Evolutionary conservation across 2,888 invertebrate genomes (phyloP).

Genomic region (Meloe dianella): DNA sequence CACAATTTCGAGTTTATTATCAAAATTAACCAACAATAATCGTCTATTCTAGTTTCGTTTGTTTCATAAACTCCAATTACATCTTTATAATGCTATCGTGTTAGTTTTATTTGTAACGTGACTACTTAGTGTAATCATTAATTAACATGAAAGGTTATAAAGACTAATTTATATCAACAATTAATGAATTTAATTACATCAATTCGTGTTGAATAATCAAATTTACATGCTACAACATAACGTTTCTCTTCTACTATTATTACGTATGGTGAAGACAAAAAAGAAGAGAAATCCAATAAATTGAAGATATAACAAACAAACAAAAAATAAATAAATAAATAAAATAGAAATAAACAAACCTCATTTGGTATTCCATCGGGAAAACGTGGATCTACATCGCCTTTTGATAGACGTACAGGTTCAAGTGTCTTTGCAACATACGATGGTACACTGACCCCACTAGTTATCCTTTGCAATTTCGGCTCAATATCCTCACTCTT

Average conservation of each 20-base stretch:
- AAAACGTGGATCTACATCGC: constrained; percentile 61
- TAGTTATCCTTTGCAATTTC: constrained; percentile 49
- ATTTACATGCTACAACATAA: not conserved
- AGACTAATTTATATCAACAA: not conserved
- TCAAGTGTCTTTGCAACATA: constrained; percentile 61
- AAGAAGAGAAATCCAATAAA: too few relatives aligned
- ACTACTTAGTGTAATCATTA: not conserved
- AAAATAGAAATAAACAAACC: constrained; percentile 43
- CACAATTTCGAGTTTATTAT: not conserved
- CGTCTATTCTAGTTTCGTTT: not conserved
- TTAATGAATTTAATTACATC: not conserved
- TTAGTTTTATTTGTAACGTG: not conserved
- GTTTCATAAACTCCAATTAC: not conserved
- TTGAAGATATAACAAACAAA: too few relatives aligned
- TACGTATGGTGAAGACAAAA: too few relatives aligned
- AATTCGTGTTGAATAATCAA: not conserved
- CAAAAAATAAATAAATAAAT: too few relatives aligned
- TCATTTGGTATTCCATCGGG: constrained; percentile 59
- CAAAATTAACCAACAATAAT: too few relatives aligned
- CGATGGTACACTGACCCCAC: constrained; percentile 45
- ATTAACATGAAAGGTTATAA: not conserved
- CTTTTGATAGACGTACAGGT: constrained; percentile 59
- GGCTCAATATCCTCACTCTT: constrained; percentile 48
- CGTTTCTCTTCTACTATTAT: not conserved
- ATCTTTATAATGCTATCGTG: not conserved